Conservation (phyloP, 2,113 vertebrate species). For the Oreochromis aureus region DNA sequence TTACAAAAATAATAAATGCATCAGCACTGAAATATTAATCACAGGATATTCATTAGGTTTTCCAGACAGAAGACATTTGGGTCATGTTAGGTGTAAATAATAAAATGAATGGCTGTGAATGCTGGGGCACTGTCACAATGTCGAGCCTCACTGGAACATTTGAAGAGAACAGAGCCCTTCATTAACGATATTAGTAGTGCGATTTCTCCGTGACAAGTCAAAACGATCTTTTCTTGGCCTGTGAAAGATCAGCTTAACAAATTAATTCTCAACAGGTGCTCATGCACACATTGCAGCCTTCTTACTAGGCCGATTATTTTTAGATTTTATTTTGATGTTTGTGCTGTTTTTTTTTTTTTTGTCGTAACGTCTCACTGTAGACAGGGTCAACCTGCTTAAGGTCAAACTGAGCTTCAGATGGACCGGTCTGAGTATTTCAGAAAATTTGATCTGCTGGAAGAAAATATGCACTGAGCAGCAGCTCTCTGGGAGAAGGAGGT, state of each 20-base stretch:
- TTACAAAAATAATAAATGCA: background rate
- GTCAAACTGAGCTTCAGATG: no score
- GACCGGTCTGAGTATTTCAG: no score
- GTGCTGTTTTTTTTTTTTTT: fast-evolving
- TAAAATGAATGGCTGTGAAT: background rate
- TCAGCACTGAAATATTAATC: background rate
- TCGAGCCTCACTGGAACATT: background rate
- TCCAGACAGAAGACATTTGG: background rate
- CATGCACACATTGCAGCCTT: background rate
- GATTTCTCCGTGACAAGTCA: background rate
- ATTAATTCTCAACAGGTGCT: background rate
- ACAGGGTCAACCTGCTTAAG: no score
- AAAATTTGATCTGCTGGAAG: no score
- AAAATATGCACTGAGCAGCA: background rate
- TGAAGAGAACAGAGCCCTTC: background rate
- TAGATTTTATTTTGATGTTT: background rate
- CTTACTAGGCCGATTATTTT: background rate
- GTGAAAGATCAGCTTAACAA: background rate
- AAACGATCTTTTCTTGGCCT: background rate
- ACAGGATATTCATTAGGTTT: background rate
- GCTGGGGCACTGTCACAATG: background rate
- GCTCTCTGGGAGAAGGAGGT: background rate
- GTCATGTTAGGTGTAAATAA: background rate
- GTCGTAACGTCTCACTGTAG: no score
- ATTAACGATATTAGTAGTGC: background rate